Conservation (phyloP, 2,797 vertebrate genomes). For the Pyrocephalus nanus region DNA sequence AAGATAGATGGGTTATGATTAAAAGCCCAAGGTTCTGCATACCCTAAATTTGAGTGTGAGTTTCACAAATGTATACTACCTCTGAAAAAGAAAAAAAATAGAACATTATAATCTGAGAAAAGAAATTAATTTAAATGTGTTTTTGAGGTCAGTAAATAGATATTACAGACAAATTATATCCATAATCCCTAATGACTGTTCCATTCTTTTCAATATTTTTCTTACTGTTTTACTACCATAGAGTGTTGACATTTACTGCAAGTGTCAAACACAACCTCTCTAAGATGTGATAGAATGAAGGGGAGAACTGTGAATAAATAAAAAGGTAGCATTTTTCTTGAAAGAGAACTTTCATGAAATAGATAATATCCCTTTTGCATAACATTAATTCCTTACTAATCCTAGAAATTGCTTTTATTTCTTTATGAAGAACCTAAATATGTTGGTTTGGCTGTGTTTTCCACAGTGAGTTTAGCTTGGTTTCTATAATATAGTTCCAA, state of each 20-base stretch:
- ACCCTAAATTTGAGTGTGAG: background rate
- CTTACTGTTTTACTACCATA: background rate
- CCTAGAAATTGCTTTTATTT: background rate
- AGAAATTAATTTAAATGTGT: background rate
- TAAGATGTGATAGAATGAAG: background rate
- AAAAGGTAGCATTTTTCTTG: background rate
- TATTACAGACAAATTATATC: background rate
- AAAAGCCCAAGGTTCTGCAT: background rate
- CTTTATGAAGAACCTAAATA: background rate
- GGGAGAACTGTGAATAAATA: background rate
- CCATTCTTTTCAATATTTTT: background rate
- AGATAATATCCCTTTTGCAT: no score
- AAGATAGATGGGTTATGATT: rapidly evolving
- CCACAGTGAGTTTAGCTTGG: background rate
- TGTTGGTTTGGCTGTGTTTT: background rate
- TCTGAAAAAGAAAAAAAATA: background rate
- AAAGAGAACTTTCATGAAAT: background rate
- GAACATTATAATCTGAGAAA: background rate
- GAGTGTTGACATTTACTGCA: background rate
- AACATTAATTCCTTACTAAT: background rate
- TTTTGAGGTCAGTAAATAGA: background rate
- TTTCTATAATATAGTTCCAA: background rate
- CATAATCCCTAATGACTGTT: background rate
- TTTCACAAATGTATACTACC: background rate
- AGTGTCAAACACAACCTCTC: background rate